Percentiles rank a stretch among this genome's conserved stretches.
Evolutionary conservation across 1,140 invertebrate species (phyloP).

Genomic region (Vollenhovia emeryi): DNA sequence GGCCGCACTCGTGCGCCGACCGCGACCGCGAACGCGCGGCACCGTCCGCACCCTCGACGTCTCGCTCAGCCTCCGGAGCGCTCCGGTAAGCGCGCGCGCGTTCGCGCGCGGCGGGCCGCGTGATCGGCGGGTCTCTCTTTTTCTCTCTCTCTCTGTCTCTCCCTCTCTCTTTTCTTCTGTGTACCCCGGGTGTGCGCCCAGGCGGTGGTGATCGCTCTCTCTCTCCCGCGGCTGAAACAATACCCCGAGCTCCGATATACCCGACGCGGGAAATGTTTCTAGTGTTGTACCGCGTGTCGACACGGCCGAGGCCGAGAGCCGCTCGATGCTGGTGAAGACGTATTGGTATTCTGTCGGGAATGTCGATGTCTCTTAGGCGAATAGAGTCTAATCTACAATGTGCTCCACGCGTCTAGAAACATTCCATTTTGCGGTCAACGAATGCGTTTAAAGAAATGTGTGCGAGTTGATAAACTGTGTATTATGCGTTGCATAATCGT

Average conservation of each 20-base stretch:
- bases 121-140: neutral
- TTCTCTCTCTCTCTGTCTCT: neutral
- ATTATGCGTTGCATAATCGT: too few relatives aligned
- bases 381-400: too few relatives aligned
- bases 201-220: neutral
- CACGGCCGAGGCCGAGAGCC: conserved; percentile 7
- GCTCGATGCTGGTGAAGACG: conserved; percentile 11
- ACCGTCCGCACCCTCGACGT: neutral
- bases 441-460: too few relatives aligned
- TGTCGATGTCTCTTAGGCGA: neutral
- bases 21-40: conserved; percentile 60
- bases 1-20: conserved; percentile 65
- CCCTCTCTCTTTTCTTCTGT: neutral
- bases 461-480: too few relatives aligned
- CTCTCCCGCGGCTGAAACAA: neutral
- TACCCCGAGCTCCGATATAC: neutral
- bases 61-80: neutral
- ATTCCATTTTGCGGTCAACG: too few relatives aligned
- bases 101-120: neutral
- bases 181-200: neutral
- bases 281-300: neutral
- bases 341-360: conserved; percentile 16
- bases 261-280: neutral
- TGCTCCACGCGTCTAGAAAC: too few relatives aligned
- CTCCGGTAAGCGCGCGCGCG: neutral